Conservation (phyloP, 2,797 vertebrate genomes). For the Podargus strigoides region DNA sequence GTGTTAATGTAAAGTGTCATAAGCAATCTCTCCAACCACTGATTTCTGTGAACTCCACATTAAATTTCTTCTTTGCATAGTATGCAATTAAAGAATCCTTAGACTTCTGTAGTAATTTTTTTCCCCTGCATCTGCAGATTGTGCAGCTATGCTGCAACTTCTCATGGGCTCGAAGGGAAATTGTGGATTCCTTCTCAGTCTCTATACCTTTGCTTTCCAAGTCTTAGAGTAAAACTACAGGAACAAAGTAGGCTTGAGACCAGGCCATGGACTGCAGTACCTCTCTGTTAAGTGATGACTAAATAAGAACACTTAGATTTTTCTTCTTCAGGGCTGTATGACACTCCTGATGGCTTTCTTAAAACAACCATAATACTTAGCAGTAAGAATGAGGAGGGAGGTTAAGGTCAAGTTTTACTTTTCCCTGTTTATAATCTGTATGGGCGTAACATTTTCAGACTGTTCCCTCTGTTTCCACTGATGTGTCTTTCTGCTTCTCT, state of each 20-base stretch:
- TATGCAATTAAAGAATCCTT: slow-evolving; percentile 56
- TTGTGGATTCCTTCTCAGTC: not conserved
- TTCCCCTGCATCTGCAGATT: not conserved
- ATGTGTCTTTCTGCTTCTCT: not conserved
- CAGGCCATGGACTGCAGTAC: not conserved
- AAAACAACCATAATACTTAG: not conserved
- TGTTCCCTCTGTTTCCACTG: not conserved
- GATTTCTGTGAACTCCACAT: slow-evolving; percentile 62
- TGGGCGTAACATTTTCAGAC: not conserved
- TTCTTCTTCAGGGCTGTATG: not conserved
- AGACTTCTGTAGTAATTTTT: slow-evolving; percentile 24
- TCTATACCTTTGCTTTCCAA: not conserved
- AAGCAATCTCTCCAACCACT: slow-evolving; percentile 62
- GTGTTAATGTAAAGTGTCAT: slow-evolving; percentile 65
- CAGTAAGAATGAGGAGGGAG: not conserved
- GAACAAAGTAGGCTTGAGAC: not conserved
- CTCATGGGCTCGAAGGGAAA: not conserved
- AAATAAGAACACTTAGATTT: not conserved
- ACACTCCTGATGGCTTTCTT: not conserved
- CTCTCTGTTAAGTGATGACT: not conserved
- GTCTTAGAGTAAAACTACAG: not conserved
- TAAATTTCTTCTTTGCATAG: slow-evolving; percentile 50
- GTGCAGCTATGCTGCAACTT: not conserved
- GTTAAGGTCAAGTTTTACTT: not conserved
- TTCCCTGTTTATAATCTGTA: not conserved